Percentiles rank a stretch among this genome's conserved stretches.
Evolutionary conservation across 2,113 vertebrate genomes (phyloP).

Genomic region (Poecile atricapillus): DNA sequence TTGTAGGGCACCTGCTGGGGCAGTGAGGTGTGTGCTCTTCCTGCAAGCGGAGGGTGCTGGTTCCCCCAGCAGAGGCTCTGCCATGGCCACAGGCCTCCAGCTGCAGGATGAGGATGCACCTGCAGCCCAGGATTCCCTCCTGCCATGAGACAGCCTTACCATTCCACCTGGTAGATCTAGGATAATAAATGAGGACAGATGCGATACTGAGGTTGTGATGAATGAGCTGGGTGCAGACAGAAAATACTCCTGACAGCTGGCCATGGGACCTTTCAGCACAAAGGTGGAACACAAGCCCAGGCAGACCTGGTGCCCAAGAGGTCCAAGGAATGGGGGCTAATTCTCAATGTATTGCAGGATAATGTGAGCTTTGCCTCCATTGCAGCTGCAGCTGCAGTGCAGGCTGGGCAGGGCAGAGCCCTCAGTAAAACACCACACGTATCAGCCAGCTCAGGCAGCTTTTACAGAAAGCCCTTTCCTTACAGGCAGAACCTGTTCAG

Average conservation of each 20-base stretch:
- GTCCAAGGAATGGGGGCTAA: fast-evolving
- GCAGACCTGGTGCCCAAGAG: not conserved
- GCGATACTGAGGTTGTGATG: not conserved
- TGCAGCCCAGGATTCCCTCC: not conserved
- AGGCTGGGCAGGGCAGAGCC: not conserved
- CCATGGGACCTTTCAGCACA: not conserved
- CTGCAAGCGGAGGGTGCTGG: not conserved
- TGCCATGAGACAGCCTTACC: not conserved
- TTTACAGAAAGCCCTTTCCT: not conserved
- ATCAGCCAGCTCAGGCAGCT: not conserved
- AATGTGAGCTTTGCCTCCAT: not conserved
- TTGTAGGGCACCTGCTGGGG: not conserved
- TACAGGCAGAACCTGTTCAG: not conserved
- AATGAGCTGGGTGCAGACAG: not conserved
- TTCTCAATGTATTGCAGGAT: not conserved
- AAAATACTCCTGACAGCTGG: not conserved
- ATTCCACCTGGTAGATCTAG: not conserved
- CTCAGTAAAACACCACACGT: not conserved
- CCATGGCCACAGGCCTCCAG: fast-evolving
- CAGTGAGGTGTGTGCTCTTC: not conserved
- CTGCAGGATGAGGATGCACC: not conserved
- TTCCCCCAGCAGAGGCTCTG: not conserved
- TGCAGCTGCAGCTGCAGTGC: no score
- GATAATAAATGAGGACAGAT: not conserved
- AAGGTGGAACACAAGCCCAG: not conserved